Base-by-base conservation (phyloP, 2,797 vertebrate species). In the Thaleichthys pacificus region DNA sequence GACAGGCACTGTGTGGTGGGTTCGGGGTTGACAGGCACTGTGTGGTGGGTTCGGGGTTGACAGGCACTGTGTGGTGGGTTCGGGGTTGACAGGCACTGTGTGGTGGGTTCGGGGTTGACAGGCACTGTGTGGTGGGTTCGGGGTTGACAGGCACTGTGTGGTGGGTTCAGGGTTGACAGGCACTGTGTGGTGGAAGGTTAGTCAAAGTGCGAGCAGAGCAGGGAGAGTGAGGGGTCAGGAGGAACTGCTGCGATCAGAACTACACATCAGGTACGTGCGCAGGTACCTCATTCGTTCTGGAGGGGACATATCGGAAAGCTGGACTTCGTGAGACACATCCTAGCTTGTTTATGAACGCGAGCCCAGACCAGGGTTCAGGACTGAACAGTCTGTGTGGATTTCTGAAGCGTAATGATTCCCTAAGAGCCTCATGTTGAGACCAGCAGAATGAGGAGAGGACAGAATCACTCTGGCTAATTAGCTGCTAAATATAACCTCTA, bases 401-500 rank as follows among this genome's bases (percentile, higher is more conserved):
- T 56, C 6, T 56, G 51, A 61, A 61, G 58, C 82, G 67, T 88
- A 90, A 91, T 89, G 88, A 88, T 89, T 89, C 90, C 84, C 83
- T 86, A 89, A 87, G 80, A 85, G 85, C 86, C 89, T 80, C 90
- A 84, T 78, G 76, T 87, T 81, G 79, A 82, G 24, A 89, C 88
- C 87, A 83, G 82, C 86, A 84, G 72, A 86, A 87, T 87, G 89
- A 90, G 87, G 77, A 81, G 78, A 88, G 88, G 87, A 88, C 87
- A 87, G 87, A n/a, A 58, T 32, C 24, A 8, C 85, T 87, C 87
- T 86, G 87, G 89, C 87, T 92, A 90, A 92, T 89, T 88, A 90
- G 86, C 90, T 87, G 88, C 90, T 91, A 91, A 89, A 92, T 91
- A 90, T 91, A 92, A 88, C 88, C 84, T 77, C 77, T 76, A 84